Base-by-base conservation (phyloP, 2,113 vertebrate genomes). In the Piaya cayana region DNA sequence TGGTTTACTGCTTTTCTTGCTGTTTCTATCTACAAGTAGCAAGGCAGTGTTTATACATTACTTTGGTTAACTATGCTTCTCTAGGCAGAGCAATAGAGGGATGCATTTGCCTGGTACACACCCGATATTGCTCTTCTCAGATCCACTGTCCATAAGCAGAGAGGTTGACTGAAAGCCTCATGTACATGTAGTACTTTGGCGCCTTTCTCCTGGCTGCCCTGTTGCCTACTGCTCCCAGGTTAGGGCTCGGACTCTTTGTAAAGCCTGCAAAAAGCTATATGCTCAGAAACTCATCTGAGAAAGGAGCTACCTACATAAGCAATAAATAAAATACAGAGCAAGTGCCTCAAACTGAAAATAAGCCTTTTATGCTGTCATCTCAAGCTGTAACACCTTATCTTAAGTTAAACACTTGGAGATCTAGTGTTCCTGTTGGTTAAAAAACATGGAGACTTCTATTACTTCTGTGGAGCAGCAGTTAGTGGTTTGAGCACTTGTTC, bases 141-240 rank as follows among this genome's bases (percentile, higher is more conserved):
- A 36, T n/a, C 23, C 17, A 8, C 39, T 60, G 11, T 53, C 53
- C 32, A 32, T 12, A 47, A 32, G 17, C 45, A 76, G 47, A 68
- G 27, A 36, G 0, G 0, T 29, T 47, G 53, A 19, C 21, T 0
- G 0, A 55, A 25, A 53, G 20, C 70, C n/a, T 82, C 70, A 69
- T 55, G 55, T 76, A 34, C 9, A 30, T 11, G 11, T 26, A 10
- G 1, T 11, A 10, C 39, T 82, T 47, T 1, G 1, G 21, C 56
- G 49, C 34, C 49, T 70, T 70, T 70, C 34, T 77, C 17, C 9
- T 23, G 25, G 30, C 39, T 43, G 26, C 34, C 19, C 37, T 39
- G 29, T 55, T 76, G 27, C 29, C 23, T 68, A 4, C 47, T 62
- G n/a, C 34, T 76, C 30, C 64, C 8, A 9, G 32, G 30, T 77